A percentile compares a stretch with the other conserved stretches of the same genome.
These are phyloP conservation scores for Barbus barbus DNA, from an alignment of 2,113 vertebrate species.

Conservation along the genomic window DNA sequence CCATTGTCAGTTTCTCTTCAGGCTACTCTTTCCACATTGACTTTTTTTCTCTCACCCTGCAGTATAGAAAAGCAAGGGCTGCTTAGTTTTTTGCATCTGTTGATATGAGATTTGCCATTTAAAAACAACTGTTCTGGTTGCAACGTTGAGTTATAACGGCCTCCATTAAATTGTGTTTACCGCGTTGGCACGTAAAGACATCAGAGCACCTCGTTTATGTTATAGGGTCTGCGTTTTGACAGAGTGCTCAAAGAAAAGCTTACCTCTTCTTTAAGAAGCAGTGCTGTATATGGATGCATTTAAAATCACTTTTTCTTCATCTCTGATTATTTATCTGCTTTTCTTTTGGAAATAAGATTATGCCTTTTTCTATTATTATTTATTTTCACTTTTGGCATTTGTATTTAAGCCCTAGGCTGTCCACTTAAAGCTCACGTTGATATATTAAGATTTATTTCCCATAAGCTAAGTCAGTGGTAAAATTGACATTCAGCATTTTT, in stretches of 20 bases:
- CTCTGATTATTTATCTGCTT: constrained; percentile 71
- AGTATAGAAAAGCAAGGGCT: constrained; percentile 10
- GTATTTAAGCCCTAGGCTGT: constrained; percentile 71
- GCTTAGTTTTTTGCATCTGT: constrained; percentile 13
- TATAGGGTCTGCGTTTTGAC: constrained; percentile 25
- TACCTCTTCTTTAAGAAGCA: constrained; percentile 52
- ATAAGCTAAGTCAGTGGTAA: constrained; percentile 73
- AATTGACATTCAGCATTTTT: constrained; percentile 74
- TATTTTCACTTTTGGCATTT: constrained; percentile 65
- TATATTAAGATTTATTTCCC: constrained; percentile 70
- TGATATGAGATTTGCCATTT: constrained; percentile 28
- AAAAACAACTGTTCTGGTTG: neutral
- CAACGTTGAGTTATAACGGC: neutral
- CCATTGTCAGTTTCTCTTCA: constrained; percentile 48
- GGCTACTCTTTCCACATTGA: constrained; percentile 44
- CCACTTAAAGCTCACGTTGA: constrained; percentile 69
- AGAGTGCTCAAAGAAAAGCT: constrained; percentile 53
- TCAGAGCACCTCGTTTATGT: constrained; percentile 31
- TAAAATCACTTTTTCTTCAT: constrained; percentile 62
- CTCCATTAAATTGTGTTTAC: constrained; percentile 4
- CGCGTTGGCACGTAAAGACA: neutral
- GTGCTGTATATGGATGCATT: constrained; percentile 44
- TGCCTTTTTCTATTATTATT: constrained; percentile 55
- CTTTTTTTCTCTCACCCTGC: constrained; percentile 1
- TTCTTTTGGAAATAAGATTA: constrained; percentile 69